Percentiles rank a stretch among this genome's conserved stretches.
phyloP scores from a whole-genome alignment of 2,888 invertebrate genomes.

The Lumbricus terrestris region DNA sequence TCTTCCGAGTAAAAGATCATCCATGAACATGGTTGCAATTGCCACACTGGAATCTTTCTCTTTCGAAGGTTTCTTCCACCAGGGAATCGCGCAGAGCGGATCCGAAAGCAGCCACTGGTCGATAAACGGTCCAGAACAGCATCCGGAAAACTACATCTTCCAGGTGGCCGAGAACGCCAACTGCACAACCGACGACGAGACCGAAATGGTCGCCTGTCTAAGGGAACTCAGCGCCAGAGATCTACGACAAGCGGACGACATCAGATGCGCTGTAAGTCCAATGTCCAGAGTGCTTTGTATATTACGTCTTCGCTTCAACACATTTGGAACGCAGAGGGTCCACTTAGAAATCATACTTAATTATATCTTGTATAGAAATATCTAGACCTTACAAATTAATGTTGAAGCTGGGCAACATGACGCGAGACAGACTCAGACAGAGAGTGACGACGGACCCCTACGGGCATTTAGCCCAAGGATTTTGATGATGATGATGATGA shows the following conservation, averaged over 20 bases:
- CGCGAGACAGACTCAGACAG: no score
- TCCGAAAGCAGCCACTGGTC: conserved; percentile 21
- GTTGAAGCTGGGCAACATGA: no score
- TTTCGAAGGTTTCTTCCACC: conserved; percentile 38
- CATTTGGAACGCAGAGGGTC: no score
- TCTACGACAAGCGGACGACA: not conserved
- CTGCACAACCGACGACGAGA: conserved; percentile 5
- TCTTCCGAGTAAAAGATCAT: no score
- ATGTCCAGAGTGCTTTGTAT: not conserved
- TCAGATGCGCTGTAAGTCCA: conserved; percentile 18
- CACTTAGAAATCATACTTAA: no score
- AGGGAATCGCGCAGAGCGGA: conserved; percentile 41
- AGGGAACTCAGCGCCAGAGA: not conserved
- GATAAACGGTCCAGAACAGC: conserved; percentile 14
- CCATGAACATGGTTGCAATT: no score
- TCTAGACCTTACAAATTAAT: no score
- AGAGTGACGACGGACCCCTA: no score
- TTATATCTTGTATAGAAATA: no score
- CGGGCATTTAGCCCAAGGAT: no score
- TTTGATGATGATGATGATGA: no score
- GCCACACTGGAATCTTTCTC: no score
- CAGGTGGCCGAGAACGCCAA: conserved; percentile 25
- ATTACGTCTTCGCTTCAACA: not conserved
- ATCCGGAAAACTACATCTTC: conserved; percentile 27
- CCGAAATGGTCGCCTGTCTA: conserved; percentile 23